Conservation (phyloP, 35 echinoderm and acorn worm genomes). For the Holothuria glaberrima region DNA sequence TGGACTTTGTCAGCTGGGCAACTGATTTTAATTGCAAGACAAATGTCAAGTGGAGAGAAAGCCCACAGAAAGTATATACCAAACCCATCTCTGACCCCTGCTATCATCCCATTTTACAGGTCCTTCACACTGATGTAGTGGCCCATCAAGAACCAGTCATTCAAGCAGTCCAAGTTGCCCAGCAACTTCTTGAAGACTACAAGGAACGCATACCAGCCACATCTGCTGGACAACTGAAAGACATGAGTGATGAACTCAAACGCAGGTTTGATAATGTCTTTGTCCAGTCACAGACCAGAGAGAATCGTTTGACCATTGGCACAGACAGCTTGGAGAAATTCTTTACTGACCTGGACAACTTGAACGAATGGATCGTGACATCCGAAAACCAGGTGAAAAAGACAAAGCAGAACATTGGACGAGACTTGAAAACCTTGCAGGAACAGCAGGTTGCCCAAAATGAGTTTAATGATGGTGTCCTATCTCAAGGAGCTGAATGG, state of each 20-base stretch:
- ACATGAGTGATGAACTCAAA: conserved; percentile 80
- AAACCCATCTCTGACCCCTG: background rate
- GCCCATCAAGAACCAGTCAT: conserved; percentile 86
- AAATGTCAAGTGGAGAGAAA: no score
- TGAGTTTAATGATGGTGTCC: conserved; percentile 81
- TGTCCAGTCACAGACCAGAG: conserved; percentile 87
- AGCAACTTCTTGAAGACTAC: conserved; percentile 77
- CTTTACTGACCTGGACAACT: conserved; percentile 46
- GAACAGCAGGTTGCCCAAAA: conserved; percentile 69
- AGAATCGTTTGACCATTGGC: conserved; percentile 76
- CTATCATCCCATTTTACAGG: conserved; percentile 25
- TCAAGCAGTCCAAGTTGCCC: conserved; percentile 70
- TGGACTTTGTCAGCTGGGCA: no score
- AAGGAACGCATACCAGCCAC: conserved; percentile 59
- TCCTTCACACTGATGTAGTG: conserved; percentile 73
- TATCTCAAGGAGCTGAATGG: conserved; percentile 79
- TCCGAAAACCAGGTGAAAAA: conserved; percentile 63
- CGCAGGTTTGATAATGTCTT: conserved; percentile 81
- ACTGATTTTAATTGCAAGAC: no score
- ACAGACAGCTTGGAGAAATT: conserved; percentile 79
- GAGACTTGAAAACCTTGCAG: conserved; percentile 75
- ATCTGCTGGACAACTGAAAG: conserved; percentile 68
- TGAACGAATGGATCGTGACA: conserved; percentile 69
- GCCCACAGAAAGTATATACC: no score
- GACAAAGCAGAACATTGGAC: conserved; percentile 63